Percentiles rank a stretch among this genome's conserved stretches.
Evolutionary conservation across 2,113 vertebrate genomes (phyloP).

Genomic region (Corynorhinus townsendii): DNA sequence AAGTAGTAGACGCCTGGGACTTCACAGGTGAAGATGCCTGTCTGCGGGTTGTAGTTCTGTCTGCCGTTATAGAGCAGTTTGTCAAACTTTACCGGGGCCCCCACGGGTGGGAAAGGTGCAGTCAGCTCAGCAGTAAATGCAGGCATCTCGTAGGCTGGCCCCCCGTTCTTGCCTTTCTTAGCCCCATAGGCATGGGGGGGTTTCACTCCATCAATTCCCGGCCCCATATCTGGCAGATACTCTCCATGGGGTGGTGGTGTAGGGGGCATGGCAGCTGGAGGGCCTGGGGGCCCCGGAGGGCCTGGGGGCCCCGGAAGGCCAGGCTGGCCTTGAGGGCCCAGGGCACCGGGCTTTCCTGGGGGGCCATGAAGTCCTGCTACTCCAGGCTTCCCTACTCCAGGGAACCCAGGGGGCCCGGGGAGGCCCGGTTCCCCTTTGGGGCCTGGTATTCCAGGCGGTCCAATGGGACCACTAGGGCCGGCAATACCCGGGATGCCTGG

Average conservation of each 20-base stretch:
- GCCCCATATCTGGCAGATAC: constrained; percentile 87
- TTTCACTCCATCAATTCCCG: constrained; percentile 83
- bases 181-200: constrained; percentile 84
- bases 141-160: constrained; percentile 85
- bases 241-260: constrained; percentile 84
- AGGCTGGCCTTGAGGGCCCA: constrained; percentile 88
- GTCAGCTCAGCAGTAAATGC: constrained; percentile 94
- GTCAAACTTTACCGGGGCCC: constrained; percentile 93
- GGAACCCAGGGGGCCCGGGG: constrained; percentile 87
- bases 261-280: constrained; percentile 79
- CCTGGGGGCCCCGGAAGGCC: constrained; percentile 89
- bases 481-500: constrained; percentile 92
- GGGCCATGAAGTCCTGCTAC: constrained; percentile 87
- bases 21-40: constrained; percentile 93
- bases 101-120: constrained; percentile 92
- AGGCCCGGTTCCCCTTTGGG: constrained; percentile 89
- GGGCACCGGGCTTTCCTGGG: constrained; percentile 87
- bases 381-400: constrained; percentile 87
- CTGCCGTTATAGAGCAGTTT: constrained; percentile 95
- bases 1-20: constrained; percentile 97
- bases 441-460: constrained; percentile 88
- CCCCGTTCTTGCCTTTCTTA: constrained; percentile 86
- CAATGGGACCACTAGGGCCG: constrained; percentile 90
- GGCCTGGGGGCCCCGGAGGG: constrained; percentile 85
- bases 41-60: constrained; percentile 96